Percentiles rank a stretch among this genome's conserved stretches.
phyloP scores from a whole-genome alignment of 2,888 invertebrate species.

The Liodrosophila aerea region DNA sequence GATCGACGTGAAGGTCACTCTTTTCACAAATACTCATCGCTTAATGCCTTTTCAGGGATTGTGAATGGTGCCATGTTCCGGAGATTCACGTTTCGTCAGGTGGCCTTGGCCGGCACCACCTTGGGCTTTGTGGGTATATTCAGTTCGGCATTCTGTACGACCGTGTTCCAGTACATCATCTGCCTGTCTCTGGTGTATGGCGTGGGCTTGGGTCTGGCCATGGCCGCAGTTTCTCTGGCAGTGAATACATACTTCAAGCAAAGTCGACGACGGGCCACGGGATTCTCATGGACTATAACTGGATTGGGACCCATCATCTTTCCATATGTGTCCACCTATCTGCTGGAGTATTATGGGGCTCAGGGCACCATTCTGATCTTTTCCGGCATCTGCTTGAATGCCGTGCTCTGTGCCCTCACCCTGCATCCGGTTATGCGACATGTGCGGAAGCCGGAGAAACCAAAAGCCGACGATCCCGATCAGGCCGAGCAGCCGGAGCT shows the following conservation, averaged over 20 bases:
- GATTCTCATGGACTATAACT: conserved; percentile 88
- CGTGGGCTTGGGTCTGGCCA: conserved; percentile 85
- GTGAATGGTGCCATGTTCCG: conserved; percentile 88
- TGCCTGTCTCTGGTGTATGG: conserved; percentile 88
- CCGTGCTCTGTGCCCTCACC: conserved; percentile 86
- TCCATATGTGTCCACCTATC: conserved; percentile 87
- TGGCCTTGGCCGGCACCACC: conserved; percentile 85
- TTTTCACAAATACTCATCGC: no score
- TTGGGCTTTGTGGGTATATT: conserved; percentile 85
- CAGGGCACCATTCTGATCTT: conserved; percentile 87
- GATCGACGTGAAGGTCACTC: no score
- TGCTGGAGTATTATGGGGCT: conserved; percentile 86
- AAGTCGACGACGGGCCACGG: conserved; percentile 87
- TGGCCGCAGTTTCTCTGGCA: conserved; percentile 87
- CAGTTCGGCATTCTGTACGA: conserved; percentile 85
- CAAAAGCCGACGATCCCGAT: conserved; percentile 4
- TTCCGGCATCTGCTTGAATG: conserved; percentile 86
- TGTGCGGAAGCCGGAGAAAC: conserved; percentile 82
- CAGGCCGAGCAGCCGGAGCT: conserved; percentile 33
- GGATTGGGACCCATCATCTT: conserved; percentile 89
- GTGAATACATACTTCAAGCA: conserved; percentile 89
- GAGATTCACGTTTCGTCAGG: conserved; percentile 87
- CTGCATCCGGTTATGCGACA: conserved; percentile 90
- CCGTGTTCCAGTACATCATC: conserved; percentile 86
- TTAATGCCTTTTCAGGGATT: conserved; percentile 77